Base-by-base conservation (phyloP, 2,797 vertebrate species). In the Menidia menidia region DNA sequence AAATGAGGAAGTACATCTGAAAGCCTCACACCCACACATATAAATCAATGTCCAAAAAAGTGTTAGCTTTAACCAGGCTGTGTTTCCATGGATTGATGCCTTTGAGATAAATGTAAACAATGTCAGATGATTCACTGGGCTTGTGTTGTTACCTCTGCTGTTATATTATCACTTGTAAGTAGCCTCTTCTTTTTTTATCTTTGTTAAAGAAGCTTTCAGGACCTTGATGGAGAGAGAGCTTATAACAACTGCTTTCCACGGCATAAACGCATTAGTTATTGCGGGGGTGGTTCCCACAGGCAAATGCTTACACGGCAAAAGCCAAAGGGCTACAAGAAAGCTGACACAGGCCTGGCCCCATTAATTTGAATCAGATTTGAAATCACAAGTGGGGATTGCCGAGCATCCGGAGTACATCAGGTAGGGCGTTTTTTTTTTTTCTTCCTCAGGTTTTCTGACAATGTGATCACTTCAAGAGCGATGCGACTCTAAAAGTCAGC, bases 401-500 rank as follows among this genome's bases (percentile, higher is more conserved):
- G n/a, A 25, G 45, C 32, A 59, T 42, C 54, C 54, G 69, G 61
- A 71, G 58, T 25, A 41, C 32, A 64, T 16, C 57, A 53, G 39
- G 69, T 48, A 63, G 59, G 33, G 15, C 6, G 32, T 43, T 60
- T 64, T 71, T 52, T 8, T n/a, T n/a, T 25, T 25, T 25, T 25
- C 25, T 25, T 25, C 25, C 25, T 25, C 25, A 25, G 25, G 25
- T 25, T 25, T 43, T 73, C 16, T 43, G 12, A 30, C 77, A 62
- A 19, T 53, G 50, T 59, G 75, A 73, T 77, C 60, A 63, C 65
- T 76, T 81, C 52, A 48, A 74, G 71, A 55, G 57, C 41, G 30
- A 16, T 33, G 58, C 60, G 65, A 77, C 78, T 69, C 80, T 78
- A 78, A 80, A 84, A 73, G 71, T 68, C 50, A 82, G 67, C 74